phyloP scores from a whole-genome alignment of 2,113 vertebrate genomes.

The Sceloporus undulatus region DNA sequence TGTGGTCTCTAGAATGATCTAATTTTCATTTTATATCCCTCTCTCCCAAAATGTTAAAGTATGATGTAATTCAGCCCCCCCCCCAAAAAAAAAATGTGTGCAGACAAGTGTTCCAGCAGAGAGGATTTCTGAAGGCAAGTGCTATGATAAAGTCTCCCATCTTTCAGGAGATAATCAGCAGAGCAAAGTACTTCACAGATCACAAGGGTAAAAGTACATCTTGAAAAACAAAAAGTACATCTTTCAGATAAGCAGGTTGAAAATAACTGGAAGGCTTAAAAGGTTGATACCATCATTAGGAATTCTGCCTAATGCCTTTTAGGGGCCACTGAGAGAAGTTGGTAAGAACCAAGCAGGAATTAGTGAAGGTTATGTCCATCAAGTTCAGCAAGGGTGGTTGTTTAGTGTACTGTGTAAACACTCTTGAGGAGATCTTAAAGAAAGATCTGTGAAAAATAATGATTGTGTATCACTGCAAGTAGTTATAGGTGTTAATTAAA shows the following conservation, averaged over 20 bases:
- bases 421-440: constrained; percentile 20
- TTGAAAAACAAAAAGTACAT: not conserved
- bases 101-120: not conserved
- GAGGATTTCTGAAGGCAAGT: not conserved
- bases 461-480: constrained; percentile 5
- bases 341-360: constrained; percentile 22
- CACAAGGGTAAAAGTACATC: not conserved
- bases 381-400: not conserved
- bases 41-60: not conserved
- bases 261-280: not conserved
- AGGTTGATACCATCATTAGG: not conserved
- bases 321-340: constrained; percentile 19
- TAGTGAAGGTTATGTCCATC: not conserved
- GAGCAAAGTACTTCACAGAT: not conserved
- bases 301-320: not conserved
- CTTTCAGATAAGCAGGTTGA: not conserved
- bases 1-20: not conserved
- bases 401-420: not conserved
- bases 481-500: not conserved
- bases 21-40: not conserved
- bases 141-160: not conserved
- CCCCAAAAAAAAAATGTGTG: not conserved
- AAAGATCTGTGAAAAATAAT: not conserved
- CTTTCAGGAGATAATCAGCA: not conserved
- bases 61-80: too few species aligned